Percentiles rank a stretch among this genome's conserved stretches.
phyloP scores from a whole-genome alignment of 1,140 invertebrate genomes.

The Conopomorpha cramerella region DNA sequence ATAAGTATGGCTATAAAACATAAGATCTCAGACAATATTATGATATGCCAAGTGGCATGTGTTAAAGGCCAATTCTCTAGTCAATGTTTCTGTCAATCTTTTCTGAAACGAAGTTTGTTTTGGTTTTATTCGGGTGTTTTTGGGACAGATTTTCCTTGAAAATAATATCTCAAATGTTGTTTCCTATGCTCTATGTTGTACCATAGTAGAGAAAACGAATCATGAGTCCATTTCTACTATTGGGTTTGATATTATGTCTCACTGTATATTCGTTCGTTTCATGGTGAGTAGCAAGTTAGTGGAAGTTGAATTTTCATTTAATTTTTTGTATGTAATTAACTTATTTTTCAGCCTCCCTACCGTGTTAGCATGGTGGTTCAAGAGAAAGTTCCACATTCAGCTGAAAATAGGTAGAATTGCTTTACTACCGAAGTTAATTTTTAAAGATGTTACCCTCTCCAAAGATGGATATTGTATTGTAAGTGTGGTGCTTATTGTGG shows the following conservation, averaged over 20 bases:
- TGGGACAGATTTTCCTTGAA: neutral
- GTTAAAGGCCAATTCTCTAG: too few species aligned
- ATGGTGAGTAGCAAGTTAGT: conserved; percentile 36
- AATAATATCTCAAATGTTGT: conserved; percentile 1
- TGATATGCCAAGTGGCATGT: too few species aligned
- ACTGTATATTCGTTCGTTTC: conserved; percentile 51
- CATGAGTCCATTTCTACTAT: conserved; percentile 39
- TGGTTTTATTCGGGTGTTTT: neutral
- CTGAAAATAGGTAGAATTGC: conserved; percentile 70
- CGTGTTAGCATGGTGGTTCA: conserved; percentile 70
- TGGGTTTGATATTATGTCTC: conserved; percentile 29
- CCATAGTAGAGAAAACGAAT: too few species aligned
- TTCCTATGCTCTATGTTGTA: too few species aligned
- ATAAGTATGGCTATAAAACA: too few species aligned
- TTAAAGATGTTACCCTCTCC: conserved; percentile 68
- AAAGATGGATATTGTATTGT: conserved; percentile 72
- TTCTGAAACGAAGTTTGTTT: too few species aligned
- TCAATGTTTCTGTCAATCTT: too few species aligned
- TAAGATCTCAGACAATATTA: too few species aligned
- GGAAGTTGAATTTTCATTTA: conserved; percentile 15
- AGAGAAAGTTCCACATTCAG: conserved; percentile 68
- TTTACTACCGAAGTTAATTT: conserved; percentile 68
- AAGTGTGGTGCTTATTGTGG: conserved; percentile 32
- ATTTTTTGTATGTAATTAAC: conserved; percentile 32
- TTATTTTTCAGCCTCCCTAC: conserved; percentile 63